Evolutionary conservation across 2,888 invertebrate genomes (phyloP).

Genomic region (Stegana nigrithorax): DNA sequence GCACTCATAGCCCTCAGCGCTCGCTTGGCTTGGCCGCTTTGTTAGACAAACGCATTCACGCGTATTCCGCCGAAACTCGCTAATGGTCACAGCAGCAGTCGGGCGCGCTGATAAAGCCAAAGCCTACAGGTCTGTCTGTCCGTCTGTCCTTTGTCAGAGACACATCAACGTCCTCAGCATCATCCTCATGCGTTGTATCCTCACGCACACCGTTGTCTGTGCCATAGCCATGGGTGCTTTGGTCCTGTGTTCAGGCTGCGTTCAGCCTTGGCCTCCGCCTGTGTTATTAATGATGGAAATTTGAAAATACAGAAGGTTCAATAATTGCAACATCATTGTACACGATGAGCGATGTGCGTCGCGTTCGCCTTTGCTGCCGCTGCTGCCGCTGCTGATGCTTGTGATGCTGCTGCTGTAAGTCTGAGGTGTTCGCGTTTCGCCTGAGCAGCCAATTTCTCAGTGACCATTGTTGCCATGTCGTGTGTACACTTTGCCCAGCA

Average conservation of each 20-base stretch:
- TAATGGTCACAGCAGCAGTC: constrained; percentile 58
- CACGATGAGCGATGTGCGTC: constrained; percentile 40
- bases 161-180: constrained; percentile 20
- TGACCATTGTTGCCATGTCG: too few species aligned
- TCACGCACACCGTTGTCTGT: constrained; percentile 19
- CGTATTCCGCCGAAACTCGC: constrained; percentile 66
- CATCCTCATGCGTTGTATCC: constrained; percentile 20
- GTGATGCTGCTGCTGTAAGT: too few species aligned
- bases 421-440: too few species aligned
- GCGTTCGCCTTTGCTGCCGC: constrained; percentile 22
- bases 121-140: constrained; percentile 25
- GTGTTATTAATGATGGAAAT: constrained; percentile 69
- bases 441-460: constrained; percentile 30
- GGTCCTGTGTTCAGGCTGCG: constrained; percentile 43
- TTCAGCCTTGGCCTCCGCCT: constrained; percentile 67
- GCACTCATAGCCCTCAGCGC: too few species aligned
- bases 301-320: constrained; percentile 69
- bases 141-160: constrained; percentile 16
- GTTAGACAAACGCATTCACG: constrained; percentile 63
- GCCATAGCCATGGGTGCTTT: not conserved
- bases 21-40: constrained; percentile 34
- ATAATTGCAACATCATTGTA: constrained; percentile 68
- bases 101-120: too few species aligned
- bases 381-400: constrained; percentile 20
- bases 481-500: too few species aligned